Evolutionary conservation across 1,140 invertebrate species (phyloP), one percentile per base, ranked within the genome.

Genomic region (Geopemphigus sp.): DNA sequence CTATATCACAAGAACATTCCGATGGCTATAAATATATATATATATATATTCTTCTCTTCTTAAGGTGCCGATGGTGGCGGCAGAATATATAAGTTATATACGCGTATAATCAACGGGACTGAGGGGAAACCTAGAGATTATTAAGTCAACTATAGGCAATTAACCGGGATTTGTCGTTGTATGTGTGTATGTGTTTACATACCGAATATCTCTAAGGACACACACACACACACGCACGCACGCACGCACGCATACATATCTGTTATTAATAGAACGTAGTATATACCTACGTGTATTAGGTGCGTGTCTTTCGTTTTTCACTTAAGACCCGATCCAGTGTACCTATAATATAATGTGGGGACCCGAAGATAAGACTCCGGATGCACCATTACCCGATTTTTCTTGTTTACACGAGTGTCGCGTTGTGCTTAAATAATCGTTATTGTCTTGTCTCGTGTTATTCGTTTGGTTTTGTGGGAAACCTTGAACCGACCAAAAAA

Each of bases 141-240:
- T 78, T 78, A 50, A 78, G 74, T 78, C 61, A 78, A 78, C 74
- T n/a, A 32, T 61, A 50, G 57, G 74, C 74, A 78, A 78, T 78
- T 78, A 78, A 78, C 74, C 57, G 15, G 74, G 39, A 11, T 61
- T 63, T 63, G 39, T 78, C 74, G 54, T 78, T 15, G 22, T 76
- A 15, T 39, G 54, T 22, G 22, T 39, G 54, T 8, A 12, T 57
- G 47, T 78, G 39, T 78, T 61, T 39, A 47, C 56, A 61, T 11
- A 76, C 32, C 14, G 22, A 76, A 45, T 61, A 59, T 76, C 29
- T n/a, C n/a, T n/a, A 56, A 76, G 56, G 61, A 76, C 57, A 45
- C 39, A 45, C 56, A 26, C 68, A 53, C 15, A 24, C 19, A 66
- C 5, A 39, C 12, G 39, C 5, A 45, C 11, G 11, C 22, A 57